These are phyloP conservation scores for Melieria omissa DNA, from an alignment of 2,888 invertebrate species.

Conservation along the genomic window DNA sequence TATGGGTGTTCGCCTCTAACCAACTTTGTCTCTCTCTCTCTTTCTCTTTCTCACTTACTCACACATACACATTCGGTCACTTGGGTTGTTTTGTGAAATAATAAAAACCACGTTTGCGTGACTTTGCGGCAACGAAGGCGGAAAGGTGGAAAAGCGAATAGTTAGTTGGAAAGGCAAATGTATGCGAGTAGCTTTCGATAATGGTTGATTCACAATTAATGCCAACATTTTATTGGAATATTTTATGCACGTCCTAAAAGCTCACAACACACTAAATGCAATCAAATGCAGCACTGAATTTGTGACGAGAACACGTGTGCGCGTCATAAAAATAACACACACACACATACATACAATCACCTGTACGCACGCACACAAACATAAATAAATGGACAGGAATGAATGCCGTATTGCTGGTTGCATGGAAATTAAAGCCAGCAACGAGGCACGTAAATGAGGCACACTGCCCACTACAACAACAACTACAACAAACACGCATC, in stretches of 20 bases:
- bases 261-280: background rate
- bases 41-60: too few relatives aligned
- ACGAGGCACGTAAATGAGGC: background rate
- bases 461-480: background rate
- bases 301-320: background rate
- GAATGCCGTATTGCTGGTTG: constrained; percentile 29
- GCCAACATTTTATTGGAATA: constrained; percentile 27
- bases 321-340: constrained; percentile 7
- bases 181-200: too few relatives aligned
- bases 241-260: constrained; percentile 23
- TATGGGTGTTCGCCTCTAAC: background rate
- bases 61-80: too few relatives aligned
- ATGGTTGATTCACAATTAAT: constrained; percentile 25
- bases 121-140: too few relatives aligned
- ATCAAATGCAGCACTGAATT: background rate
- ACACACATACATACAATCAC: too few relatives aligned
- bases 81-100: too few relatives aligned
- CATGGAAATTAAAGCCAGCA: background rate
- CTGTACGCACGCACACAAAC: too few relatives aligned
- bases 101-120: too few relatives aligned
- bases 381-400: too few relatives aligned
- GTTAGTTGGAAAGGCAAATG: too few relatives aligned
- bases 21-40: too few relatives aligned
- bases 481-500: background rate
- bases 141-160: too few relatives aligned